Evolutionary conservation across 2,888 invertebrate species (phyloP).

Genomic region (Apomyelois bistriatella): DNA sequence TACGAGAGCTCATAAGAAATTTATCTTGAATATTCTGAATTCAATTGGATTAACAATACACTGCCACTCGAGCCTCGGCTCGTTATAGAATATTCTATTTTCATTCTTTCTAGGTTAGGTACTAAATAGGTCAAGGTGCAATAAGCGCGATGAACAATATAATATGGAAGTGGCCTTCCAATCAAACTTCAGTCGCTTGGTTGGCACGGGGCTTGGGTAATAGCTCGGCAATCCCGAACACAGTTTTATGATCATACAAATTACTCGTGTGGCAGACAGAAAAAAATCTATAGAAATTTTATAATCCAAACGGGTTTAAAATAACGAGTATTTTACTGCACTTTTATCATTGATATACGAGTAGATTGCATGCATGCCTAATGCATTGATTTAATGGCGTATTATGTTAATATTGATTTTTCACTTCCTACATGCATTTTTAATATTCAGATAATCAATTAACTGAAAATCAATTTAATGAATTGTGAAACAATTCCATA

Average conservation of each 20-base stretch:
- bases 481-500: too few species aligned
- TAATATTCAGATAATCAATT: too few species aligned
- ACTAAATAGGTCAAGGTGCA: slow-evolving; percentile 11
- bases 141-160: slow-evolving; percentile 6
- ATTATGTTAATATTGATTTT: too few species aligned
- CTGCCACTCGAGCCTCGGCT: not conserved
- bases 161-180: slow-evolving; percentile 8
- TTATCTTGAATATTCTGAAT: too few species aligned
- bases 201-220: not conserved
- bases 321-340: too few species aligned
- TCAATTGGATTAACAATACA: not conserved
- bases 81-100: not conserved
- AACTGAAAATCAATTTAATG: too few species aligned
- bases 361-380: too few species aligned
- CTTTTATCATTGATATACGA: too few species aligned
- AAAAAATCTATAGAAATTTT: not conserved
- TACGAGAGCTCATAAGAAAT: too few species aligned
- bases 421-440: too few species aligned
- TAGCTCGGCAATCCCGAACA: not conserved
- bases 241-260: not conserved
- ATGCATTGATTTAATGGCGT: too few species aligned
- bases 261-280: not conserved
- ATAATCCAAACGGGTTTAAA: too few species aligned
- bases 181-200: slow-evolving; percentile 5
- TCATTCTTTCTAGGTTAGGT: not conserved